phyloP scores from a whole-genome alignment of 2,113 vertebrate species.

The Hipposideros armiger region DNA sequence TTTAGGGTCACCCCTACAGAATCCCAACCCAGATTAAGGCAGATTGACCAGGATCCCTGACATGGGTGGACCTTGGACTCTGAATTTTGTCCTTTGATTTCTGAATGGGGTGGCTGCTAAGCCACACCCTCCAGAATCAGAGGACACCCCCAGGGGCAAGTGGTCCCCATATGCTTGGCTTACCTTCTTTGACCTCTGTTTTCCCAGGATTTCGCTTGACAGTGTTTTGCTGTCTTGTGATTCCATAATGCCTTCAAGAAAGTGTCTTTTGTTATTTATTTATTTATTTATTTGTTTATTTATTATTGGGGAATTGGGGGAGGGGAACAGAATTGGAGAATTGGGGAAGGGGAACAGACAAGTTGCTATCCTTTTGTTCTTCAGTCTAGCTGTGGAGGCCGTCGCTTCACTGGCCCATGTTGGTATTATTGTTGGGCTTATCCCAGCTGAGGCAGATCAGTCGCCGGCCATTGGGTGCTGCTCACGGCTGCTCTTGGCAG shows the following conservation, averaged over 20 bases:
- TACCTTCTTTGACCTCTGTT: background rate
- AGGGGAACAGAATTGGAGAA: too few species aligned
- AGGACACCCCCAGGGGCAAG: background rate
- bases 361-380: too few species aligned
- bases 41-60: background rate
- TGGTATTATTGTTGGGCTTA: too few species aligned
- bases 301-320: too few species aligned
- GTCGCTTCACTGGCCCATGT: too few species aligned
- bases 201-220: background rate
- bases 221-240: background rate
- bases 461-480: too few species aligned
- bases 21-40: background rate
- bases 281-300: too few species aligned
- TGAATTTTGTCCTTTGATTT: background rate
- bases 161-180: background rate
- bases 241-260: conserved; percentile 13
- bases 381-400: too few species aligned
- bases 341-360: too few species aligned
- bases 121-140: background rate
- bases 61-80: background rate
- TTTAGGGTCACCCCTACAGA: background rate
- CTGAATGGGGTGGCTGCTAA: background rate
- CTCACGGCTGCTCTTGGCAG: too few species aligned
- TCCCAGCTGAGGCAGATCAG: too few species aligned
- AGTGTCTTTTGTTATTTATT: background rate